Base-by-base conservation (phyloP, 2,797 vertebrate genomes). In the Coracias cyanogaster region DNA sequence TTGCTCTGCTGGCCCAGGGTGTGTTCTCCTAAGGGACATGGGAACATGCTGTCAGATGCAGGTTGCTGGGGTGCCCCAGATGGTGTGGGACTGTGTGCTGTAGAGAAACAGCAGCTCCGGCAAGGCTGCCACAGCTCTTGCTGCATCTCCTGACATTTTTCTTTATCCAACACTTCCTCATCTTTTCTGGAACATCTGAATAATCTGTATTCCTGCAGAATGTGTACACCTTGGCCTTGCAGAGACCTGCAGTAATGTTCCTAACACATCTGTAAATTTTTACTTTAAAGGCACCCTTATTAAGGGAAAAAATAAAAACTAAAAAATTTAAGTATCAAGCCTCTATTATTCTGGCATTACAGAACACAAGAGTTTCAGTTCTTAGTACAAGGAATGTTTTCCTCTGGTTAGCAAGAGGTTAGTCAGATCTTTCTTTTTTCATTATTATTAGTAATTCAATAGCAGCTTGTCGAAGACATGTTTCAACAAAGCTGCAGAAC, bases 391-490 rank as follows among this genome's bases (percentile, higher is more conserved):
- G 19, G 15, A 66, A 58, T 62, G 51, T 58, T 76, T 90, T 79
- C 65, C 62, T 79, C 35, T 60, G 54, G 46, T 82, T 93, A 81
- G 24, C 49, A 33, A 35, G n/a, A 95, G n/a, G 39, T 79, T 80
- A 91, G 43, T 35, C 51, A 62, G 31, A 72, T 43, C 57, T 85
- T 46, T 67, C 19, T 25, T 89, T 39, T 60, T 60, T 74, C 45
- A 69, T 81, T 81, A 71, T 62, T 94, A 84, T 15, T 84, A 82
- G 20, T 74, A 78, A 88, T 48, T 61, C 77, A 67, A 65, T 20
- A 89, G 54, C 80, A 94, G 26, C 41, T 88, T 91, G 72, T 43
- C 88, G 70, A 6, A 81, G 65, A 92, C 94, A 95, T 93, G 93
- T 93, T 90, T 69, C 76, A 88, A 74, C 93, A 90, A 90, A 90